A percentile compares a stretch with the other conserved stretches of the same genome.
phyloP scores from a whole-genome alignment of 2,797 vertebrate genomes.

The Sphaeramia orbicularis region DNA sequence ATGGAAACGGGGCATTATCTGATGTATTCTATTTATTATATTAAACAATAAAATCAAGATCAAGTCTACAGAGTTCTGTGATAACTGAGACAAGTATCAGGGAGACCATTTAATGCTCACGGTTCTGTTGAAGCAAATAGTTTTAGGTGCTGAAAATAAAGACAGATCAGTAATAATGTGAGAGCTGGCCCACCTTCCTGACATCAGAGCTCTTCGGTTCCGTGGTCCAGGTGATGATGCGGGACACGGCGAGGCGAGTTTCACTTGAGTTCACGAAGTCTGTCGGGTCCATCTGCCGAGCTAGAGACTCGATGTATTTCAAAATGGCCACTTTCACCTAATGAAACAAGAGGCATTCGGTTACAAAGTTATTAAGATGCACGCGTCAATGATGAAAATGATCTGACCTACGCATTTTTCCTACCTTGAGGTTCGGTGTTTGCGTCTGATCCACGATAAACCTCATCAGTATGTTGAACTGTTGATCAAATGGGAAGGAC shows the following conservation, averaged over 20 bases:
- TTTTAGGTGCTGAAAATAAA: neutral
- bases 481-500: slow-evolving; percentile 97
- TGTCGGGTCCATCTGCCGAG: slow-evolving; percentile 95
- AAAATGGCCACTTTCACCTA: slow-evolving; percentile 98
- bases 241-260: slow-evolving; percentile 95
- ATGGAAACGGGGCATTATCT: too few species aligned
- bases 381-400: neutral
- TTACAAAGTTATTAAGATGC: neutral
- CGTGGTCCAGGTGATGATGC: slow-evolving; percentile 99
- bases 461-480: slow-evolving; percentile 98
- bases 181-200: slow-evolving; percentile 88
- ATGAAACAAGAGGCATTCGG: neutral
- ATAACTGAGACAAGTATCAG: neutral
- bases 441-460: slow-evolving; percentile 99
- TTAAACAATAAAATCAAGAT: neutral
- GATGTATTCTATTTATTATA: neutral
- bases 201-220: slow-evolving; percentile 98
- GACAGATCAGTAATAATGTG: neutral
- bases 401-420: too few species aligned
- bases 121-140: neutral
- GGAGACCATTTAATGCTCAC: neutral
- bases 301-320: slow-evolving; percentile 95
- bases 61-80: too few species aligned
- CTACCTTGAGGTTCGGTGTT: slow-evolving; percentile 95
- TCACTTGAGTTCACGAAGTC: slow-evolving; percentile 98